These are phyloP conservation scores for Drosophila bocki DNA, from an alignment of 1,140 invertebrate genomes.

Conservation along the genomic window DNA sequence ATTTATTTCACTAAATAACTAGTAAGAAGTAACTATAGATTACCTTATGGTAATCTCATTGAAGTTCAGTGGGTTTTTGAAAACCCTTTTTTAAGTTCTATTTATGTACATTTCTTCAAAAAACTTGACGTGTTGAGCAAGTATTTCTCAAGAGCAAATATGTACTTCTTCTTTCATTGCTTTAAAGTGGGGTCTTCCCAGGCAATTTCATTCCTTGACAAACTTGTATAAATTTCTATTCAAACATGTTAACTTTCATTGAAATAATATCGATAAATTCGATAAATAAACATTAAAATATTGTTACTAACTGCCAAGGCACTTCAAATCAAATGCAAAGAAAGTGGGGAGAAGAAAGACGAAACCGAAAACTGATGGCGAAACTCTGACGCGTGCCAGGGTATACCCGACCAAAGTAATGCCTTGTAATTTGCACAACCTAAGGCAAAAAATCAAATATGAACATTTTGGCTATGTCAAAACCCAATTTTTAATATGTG, in stretches of 20 bases:
- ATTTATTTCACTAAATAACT: background rate
- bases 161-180: background rate
- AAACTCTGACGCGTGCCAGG: no score
- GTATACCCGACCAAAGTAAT: no score
- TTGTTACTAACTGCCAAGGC: background rate
- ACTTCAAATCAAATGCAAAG: no score
- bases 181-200: no score
- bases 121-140: background rate
- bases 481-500: no score
- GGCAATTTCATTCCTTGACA: no score
- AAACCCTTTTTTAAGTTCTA: background rate
- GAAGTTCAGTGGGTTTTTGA: background rate
- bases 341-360: no score
- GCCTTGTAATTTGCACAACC: no score
- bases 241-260: background rate
- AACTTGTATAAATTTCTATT: background rate
- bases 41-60: background rate
- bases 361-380: no score
- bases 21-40: background rate
- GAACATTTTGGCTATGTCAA: no score
- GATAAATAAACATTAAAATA: background rate
- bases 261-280: background rate
- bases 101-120: background rate
- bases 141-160: background rate
- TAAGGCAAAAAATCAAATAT: no score